Evolutionary conservation across 1,140 invertebrate genomes (phyloP), one percentile per base, ranked within the genome.

Genomic region (Drosophila pruinosa): DNA sequence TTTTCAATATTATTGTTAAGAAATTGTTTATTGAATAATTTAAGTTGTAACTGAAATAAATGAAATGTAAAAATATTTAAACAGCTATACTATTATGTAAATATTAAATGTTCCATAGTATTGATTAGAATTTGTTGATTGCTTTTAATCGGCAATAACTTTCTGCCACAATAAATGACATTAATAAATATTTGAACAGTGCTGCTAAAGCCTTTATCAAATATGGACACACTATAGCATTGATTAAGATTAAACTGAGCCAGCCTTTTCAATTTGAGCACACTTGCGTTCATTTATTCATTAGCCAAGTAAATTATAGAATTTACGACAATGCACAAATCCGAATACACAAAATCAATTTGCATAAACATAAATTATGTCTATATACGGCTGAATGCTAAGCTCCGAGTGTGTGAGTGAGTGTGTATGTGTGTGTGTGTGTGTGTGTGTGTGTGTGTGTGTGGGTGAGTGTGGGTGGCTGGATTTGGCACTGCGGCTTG

Each of bases 401-500:
- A 50, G 22, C 26, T 12, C 21, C 19, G 14, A 14, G 15, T 58
- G 39, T 43, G 24, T 41, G n/a, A n/a, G 24, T 10, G 15, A 41
- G 17, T 53, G 3, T 17, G 15, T 21, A 7, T 22, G 17, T 10
- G 5, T 10, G 8, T 3, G n/a, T 15, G 15, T 26, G 17, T 38
- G 26, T 38, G 21, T 19, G 7, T 4, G 8, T 26, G 3, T 50
- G 1, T 41, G 14, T 17, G 8, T 47, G 39, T 10, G 17, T 21
- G 28, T 31, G 43, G 26, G 8, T 24, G 22, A 12, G 26, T 50
- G 50, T 31, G 22, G 31, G 45, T 41, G 41, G 39, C 38, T 69
- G 59, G 48, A 59, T 82, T 77, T 70, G 75, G 45, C 63, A 74
- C 67, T 80, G 81, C 57, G 80, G 80, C 83, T 80, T 86, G 81